Conservation (phyloP, 2,797 vertebrate genomes). For the Ctenochaetus hawaiiensis region DNA sequence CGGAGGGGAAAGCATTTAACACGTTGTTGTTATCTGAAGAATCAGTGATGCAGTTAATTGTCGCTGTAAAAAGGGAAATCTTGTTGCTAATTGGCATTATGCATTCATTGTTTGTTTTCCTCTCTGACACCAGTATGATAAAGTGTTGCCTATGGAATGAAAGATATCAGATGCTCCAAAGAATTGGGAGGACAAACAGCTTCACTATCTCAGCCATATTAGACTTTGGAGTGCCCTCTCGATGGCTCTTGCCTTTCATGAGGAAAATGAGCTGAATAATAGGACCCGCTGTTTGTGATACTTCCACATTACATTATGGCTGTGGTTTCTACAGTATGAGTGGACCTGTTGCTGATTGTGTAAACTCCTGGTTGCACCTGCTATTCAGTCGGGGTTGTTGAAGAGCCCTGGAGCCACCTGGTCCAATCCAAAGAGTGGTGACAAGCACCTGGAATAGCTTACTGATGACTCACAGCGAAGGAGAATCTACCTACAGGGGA, state of each 20-base stretch:
- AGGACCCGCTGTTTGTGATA: slow-evolving; percentile 42
- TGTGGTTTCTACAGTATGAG: slow-evolving; percentile 38
- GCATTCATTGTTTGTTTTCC: slow-evolving; percentile 21
- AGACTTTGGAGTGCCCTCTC: slow-evolving; percentile 58
- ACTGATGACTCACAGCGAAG: slow-evolving; percentile 68
- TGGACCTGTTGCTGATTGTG: slow-evolving; percentile 44
- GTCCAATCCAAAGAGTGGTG: slow-evolving; percentile 38
- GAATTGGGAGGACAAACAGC: slow-evolving; percentile 29
- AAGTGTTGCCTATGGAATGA: slow-evolving; percentile 42
- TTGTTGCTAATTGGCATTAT: slow-evolving; percentile 62
- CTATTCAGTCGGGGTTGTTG: slow-evolving; percentile 46
- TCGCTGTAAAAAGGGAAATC: slow-evolving; percentile 65
- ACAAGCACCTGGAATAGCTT: slow-evolving; percentile 75
- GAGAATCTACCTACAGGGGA: slow-evolving; percentile 68
- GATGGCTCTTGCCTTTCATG: slow-evolving; percentile 67
- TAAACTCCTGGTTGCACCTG: slow-evolving; percentile 71
- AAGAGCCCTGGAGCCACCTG: slow-evolving; percentile 66
- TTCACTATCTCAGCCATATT: slow-evolving; percentile 20
- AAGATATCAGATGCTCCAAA: slow-evolving; percentile 51
- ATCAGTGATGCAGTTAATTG: slow-evolving; percentile 73
- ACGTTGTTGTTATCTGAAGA: slow-evolving; percentile 67
- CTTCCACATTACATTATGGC: slow-evolving; percentile 56
- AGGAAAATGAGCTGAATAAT: slow-evolving; percentile 66
- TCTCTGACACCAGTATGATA: slow-evolving; percentile 42
- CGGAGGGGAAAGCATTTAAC: slow-evolving; percentile 59